Base-by-base conservation (phyloP, 2,888 invertebrate genomes). In the Polyommatus iphigenia region DNA sequence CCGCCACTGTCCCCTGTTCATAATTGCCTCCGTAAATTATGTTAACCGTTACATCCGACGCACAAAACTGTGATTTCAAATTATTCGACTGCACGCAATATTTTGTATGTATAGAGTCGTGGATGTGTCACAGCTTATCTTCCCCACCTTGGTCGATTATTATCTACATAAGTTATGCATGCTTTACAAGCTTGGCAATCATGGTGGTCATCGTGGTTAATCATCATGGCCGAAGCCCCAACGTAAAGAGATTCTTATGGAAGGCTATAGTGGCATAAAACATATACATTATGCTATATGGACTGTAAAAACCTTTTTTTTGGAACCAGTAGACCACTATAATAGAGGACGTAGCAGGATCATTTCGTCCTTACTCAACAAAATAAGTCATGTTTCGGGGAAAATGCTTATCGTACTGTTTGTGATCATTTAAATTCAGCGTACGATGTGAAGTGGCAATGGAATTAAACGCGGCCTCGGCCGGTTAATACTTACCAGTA, bases 11-110 rank as follows among this genome's bases (percentile, higher is more conserved):
- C 29, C 29, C 18, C 29, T 73, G 50, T 75, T 75, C 50, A 75
- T 75, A 75, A 75, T 75, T 54, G 75, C 75, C 54, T 15, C 29
- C 50, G 75, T 50, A 75, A 50, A 46, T 75, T 46, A 29, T 15
- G 50, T 46, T 50, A 41, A 46, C 41, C 50, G 62, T 24, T 67
- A 67, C 24, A 67, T 29, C 10, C 62, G 4, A 29, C 15, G 59
- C 20, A 67, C 62, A 24, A 67, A 67, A 67, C 29, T 67, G 67
- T 67, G 29, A 54, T 75, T 75, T 24, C 50, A 54, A 75, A 75
- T 75, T 41, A 41, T 41, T 72, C n/a, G 8, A 8, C 36, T 72
- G n/a, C 10, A 72, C 72, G 41, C 72, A 29, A 67, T 67, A 67
- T 67, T 67, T 67, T 29, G 29, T 59, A 20, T 2, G 20, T 15